Base-by-base conservation (phyloP, 2,113 vertebrate species). In the Plectropomus leopardus region DNA sequence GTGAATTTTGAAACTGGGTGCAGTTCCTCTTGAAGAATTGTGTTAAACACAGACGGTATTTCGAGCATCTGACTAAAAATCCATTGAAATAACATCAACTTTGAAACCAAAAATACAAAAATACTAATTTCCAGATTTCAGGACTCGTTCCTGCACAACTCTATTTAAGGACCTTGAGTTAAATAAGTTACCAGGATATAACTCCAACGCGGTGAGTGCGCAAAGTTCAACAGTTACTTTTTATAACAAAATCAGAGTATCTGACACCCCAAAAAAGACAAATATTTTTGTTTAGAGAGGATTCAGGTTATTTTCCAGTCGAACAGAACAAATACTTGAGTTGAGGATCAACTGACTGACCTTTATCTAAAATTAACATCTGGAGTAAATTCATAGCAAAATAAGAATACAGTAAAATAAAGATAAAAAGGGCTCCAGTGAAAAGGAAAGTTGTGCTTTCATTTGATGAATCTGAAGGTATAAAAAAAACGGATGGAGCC, bases 371-470 rank as follows among this genome's bases (percentile, higher is more conserved):
- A 45, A 36, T 53, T 6, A 24, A 32, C 11, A 53, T 45, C 15
- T 26, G 65, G 54, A 26, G 36, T 30, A 16, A 16, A 13, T 51
- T 36, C 51, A 5, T 24, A 58, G 45, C 36, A 58, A 48, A 74
- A 66, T 23, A 24, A 68, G 24, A 54, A 2, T 44, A 50, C 24
- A 73, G 45, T n/a, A 16, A 48, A 72, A 60, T 9, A 66, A 61
- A 71, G 2, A 58, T 26, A 72, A 53, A 61, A 66, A 44, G 4
- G 16, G 60, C 42, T 53, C 47, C n/a, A 48, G 44, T 24, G 26
- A 23, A 36, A 21, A 51, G 8, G 63, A 50, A 51, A 26, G 17
- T 72, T 87, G 79, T 88, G 84, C 83, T 88, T 88, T 81, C 71
- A 71, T 50, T 60, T 23, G 10, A 68, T 77, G n/a, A 69, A 17